phyloP scores from a whole-genome alignment of 1,140 invertebrate genomes.

The Ganaspis sp. region DNA sequence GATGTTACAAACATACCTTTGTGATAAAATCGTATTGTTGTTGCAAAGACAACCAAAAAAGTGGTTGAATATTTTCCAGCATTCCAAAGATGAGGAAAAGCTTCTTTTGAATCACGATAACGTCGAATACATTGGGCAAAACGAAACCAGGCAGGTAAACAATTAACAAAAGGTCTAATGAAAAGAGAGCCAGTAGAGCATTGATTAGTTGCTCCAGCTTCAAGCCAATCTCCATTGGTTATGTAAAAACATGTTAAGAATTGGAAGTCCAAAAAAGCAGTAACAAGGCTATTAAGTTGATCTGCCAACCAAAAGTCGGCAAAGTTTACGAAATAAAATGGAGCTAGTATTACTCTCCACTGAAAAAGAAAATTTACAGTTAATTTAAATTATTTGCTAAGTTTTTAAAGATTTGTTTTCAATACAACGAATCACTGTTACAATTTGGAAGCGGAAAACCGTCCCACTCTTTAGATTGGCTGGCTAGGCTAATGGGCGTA shows the following conservation, averaged over 20 bases:
- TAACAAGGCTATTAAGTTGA: conserved; percentile 95
- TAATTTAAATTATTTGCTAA: too few species aligned
- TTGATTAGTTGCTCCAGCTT: conserved; percentile 79
- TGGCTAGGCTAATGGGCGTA: too few species aligned
- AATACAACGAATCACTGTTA: too few species aligned
- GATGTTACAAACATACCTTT: conserved; percentile 76
- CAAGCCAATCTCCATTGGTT: conserved; percentile 84
- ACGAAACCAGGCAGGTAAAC: conserved; percentile 96
- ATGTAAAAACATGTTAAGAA: conserved; percentile 92
- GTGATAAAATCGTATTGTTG: conserved; percentile 84
- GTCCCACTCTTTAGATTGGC: too few species aligned
- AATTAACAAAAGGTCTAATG: conserved; percentile 88
- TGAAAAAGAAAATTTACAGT: conserved; percentile 72
- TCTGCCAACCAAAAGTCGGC: conserved; percentile 99
- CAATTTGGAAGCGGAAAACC: too few species aligned
- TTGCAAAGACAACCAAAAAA: conserved; percentile 94
- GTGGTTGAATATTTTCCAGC: conserved; percentile 99
- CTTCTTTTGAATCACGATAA: conserved; percentile 91
- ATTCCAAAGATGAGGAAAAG: conserved; percentile 97
- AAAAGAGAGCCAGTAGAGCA: conserved; percentile 81
- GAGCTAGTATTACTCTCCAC: conserved; percentile 92
- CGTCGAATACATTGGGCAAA: conserved; percentile 98
- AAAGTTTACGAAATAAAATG: conserved; percentile 97
- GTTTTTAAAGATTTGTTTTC: too few species aligned
- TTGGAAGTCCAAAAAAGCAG: conserved; percentile 94